Base-by-base conservation (phyloP, 2,797 vertebrate species). In the Columba guinea region DNA sequence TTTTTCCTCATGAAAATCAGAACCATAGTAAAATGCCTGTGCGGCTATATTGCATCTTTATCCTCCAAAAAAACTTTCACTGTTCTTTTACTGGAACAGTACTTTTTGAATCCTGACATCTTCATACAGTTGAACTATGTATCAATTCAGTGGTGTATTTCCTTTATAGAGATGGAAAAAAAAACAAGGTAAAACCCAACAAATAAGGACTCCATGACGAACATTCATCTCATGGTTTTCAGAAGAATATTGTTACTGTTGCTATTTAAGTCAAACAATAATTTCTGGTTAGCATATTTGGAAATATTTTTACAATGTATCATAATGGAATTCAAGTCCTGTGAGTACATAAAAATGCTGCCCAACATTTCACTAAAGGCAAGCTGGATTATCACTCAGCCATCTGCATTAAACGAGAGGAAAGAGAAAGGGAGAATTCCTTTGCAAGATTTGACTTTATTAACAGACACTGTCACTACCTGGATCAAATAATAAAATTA, bases 271-370 rank as follows among this genome's bases (percentile, higher is more conserved):
- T 70, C 9, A 77, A 95, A 88, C 12, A 87, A 56, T 44, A 59
- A 85, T 89, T 93, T 93, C 68, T 91, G 90, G 65, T 58, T 92
- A 63, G 56, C 27, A 55, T 37, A 80, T 52, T 11, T 44, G 34
- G 68, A 91, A 96, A 85, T 87, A 77, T 27, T 87, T 89, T 90
- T 80, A 37, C 30, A 87, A 39, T 64, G 49, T 65, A 60, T 85
- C 81, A 58, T 46, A 90, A 84, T 27, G 30, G 34, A 90, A 95
- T 65, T 67, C 48, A 76, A 84, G 60, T 51, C 21, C 64, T 87
- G 71, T 67, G 58, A 95, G 44, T 14, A 74, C 13, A 74, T 16
- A 73, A 89, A 74, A 83, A 60, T 4, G 1, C 53, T 89, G 14
- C 21, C 41, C 56, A 92, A 24, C 3, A 37, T 58, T 92, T 82